Conservation (phyloP, 2,113 vertebrate genomes). For the Cynopterus brachyotis region DNA sequence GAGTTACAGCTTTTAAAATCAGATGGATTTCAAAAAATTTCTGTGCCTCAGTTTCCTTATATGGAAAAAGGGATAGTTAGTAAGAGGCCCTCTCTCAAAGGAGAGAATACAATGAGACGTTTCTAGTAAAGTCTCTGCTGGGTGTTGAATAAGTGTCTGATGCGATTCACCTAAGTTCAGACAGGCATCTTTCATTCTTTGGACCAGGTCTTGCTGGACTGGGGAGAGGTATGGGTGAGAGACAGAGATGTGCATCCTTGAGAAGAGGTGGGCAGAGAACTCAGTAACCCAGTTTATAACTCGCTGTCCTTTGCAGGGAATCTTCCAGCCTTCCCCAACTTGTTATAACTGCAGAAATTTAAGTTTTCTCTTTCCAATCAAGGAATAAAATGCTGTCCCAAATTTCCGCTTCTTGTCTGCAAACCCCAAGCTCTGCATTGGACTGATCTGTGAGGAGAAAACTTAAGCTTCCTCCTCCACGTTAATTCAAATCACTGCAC, state of each 20-base stretch:
- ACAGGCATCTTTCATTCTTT: background rate
- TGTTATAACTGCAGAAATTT: background rate
- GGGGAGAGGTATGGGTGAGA: background rate
- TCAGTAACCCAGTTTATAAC: background rate
- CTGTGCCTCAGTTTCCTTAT: background rate
- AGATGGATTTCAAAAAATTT: background rate
- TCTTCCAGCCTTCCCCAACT: background rate
- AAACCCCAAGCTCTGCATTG: background rate
- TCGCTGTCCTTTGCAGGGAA: background rate
- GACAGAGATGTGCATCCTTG: background rate
- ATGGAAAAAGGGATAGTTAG: background rate
- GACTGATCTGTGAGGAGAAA: background rate
- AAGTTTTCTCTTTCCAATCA: background rate
- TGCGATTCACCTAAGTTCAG: background rate
- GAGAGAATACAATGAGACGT: background rate
- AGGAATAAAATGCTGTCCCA: background rate
- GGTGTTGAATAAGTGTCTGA: accelerated
- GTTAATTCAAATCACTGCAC: background rate
- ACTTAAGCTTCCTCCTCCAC: background rate
- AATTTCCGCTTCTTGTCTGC: background rate
- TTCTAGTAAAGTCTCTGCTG: background rate
- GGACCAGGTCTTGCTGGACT: background rate
- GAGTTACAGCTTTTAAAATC: background rate
- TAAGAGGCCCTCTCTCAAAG: background rate
- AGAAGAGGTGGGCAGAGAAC: background rate